Evolutionary conservation across 2,113 vertebrate genomes (phyloP).

Genomic region (Myiagra hebetior): DNA sequence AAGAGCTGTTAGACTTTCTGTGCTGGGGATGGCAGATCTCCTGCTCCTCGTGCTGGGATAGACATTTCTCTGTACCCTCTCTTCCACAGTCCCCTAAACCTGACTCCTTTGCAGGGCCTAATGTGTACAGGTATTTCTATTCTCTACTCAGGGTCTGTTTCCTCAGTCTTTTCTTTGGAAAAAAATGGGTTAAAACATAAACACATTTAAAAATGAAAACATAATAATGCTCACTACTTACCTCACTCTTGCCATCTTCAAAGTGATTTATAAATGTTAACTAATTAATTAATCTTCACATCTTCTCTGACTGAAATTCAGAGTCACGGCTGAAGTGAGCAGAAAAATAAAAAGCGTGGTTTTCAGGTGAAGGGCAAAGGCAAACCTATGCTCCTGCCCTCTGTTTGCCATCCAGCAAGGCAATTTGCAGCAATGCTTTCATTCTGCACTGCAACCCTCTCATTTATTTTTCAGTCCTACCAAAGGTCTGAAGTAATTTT

Average conservation of each 20-base stretch:
- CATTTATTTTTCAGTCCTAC: background rate
- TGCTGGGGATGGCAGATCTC: background rate
- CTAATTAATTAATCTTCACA: conserved; percentile 51
- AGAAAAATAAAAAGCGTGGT: background rate
- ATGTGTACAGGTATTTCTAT: background rate
- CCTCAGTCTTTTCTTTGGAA: background rate
- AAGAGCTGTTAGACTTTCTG: rapidly evolving
- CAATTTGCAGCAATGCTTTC: background rate
- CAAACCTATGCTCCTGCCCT: background rate
- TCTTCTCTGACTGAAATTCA: background rate
- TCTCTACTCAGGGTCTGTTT: background rate
- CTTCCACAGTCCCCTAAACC: background rate
- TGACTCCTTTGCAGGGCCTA: background rate
- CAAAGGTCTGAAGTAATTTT: conserved; percentile 12
- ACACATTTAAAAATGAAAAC: conserved; percentile 14
- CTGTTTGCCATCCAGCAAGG: background rate
- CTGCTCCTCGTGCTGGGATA: background rate
- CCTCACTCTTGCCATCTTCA: conserved; percentile 23
- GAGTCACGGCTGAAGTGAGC: background rate
- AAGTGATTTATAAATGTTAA: conserved; percentile 52
- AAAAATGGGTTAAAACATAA: background rate
- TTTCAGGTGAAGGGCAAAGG: conserved; percentile 3
- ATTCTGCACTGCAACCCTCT: background rate
- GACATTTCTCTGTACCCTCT: background rate
- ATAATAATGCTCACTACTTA: background rate